Evolutionary conservation across 37 sponge, comb jelly and placozoan genomes (phyloP), one percentile per base, ranked within the genome.

Genomic region (Chondrilla cf. caribensis): DNA sequence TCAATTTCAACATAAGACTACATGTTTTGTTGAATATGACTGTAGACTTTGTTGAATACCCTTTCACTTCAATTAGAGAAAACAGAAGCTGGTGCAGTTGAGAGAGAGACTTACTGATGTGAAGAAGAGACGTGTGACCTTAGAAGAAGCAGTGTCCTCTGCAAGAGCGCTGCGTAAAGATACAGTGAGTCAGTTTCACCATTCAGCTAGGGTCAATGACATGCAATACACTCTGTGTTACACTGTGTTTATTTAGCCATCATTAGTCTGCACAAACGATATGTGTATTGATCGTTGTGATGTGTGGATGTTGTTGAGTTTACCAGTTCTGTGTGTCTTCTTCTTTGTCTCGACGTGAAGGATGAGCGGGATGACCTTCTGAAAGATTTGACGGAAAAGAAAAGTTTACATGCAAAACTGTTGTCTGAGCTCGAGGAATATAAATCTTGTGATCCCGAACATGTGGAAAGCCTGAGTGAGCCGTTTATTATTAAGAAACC

Each of bases 361-460:
- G 75, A 86, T 3, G 85, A 91, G 22, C 67, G 94, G 41, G 54
- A 67, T 21, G 73, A 66, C 15, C 54, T 95, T 22, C 71, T 95
- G n/a, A 70, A 89, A 70, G 68, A 86, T 24, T 73, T 98, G 37
- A 83, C 77, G 44, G 79, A 79, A 31, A 82, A 79, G 87, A 66
- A 87, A 36, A 58, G 28, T 18, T 24, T 76, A 82, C 77, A 70
- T 19, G 37, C 36, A 22, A 66, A 80, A 37, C 55, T 95, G 36
- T 67, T 72, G 19, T 51, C 24, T 18, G 94, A 98, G 58, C 47
- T 98, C 26, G 82, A 89, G 36, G 28, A 89, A 51, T 89, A 95
- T 79, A 80, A 85, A 72, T 76, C 81, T 17, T 92, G 93, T 87
- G 99, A 98, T 84, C 99, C 99, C 24, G 88, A 89, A 38, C 54